Percentiles rank a stretch among this genome's conserved stretches.
These are phyloP conservation scores for Crax fasciolata DNA, from an alignment of 2,797 vertebrate genomes.

Conservation along the genomic window DNA sequence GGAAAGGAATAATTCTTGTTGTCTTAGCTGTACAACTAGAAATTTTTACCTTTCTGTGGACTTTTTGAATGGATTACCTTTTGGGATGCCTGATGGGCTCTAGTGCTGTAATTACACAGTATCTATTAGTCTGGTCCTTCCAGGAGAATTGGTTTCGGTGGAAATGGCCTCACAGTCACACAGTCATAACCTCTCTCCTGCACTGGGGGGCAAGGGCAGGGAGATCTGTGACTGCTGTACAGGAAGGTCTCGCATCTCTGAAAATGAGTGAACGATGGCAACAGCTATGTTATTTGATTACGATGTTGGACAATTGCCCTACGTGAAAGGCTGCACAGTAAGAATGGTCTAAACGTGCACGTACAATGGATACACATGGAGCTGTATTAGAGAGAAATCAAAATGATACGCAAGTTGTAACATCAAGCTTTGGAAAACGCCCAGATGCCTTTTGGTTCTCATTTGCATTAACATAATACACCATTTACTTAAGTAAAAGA, in stretches of 20 bases:
- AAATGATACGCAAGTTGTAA: neutral
- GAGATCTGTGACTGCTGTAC: neutral
- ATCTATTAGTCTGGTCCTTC: neutral
- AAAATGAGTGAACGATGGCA: neutral
- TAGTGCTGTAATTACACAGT: neutral
- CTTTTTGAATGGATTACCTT: neutral
- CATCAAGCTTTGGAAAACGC: neutral
- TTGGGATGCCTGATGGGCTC: neutral
- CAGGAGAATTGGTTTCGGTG: neutral
- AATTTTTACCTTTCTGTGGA: neutral
- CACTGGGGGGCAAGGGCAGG: neutral
- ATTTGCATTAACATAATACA: neutral
- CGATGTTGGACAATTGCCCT: neutral
- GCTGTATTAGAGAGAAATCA: neutral
- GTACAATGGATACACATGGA: neutral
- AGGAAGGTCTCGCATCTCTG: neutral
- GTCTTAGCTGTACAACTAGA: neutral
- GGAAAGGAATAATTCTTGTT: neutral
- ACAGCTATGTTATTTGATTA: neutral
- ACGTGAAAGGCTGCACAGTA: neutral
- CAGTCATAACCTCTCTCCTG: neutral
- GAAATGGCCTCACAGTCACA: neutral
- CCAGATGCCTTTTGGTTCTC: neutral
- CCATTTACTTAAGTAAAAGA: neutral
- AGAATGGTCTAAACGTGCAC: neutral